phyloP scores from a whole-genome alignment of 2,888 invertebrate species.

The Stenichneumon culpator region DNA sequence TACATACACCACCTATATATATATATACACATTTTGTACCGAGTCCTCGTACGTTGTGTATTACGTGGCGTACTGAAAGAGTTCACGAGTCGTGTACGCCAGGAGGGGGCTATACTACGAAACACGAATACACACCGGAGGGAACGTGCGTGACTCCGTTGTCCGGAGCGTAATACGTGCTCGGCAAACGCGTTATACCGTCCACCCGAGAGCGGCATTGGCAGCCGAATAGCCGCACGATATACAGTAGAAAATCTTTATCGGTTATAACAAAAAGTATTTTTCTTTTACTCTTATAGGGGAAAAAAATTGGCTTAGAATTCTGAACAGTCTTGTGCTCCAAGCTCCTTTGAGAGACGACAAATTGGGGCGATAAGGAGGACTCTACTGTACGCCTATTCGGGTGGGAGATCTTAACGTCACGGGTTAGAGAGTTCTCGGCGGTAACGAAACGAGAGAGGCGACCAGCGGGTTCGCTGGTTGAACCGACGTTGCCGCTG shows the following conservation, averaged over 20 bases:
- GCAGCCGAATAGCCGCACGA: slow-evolving; percentile 48
- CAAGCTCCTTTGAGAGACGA: not conserved
- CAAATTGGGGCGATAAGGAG: slow-evolving; percentile 24
- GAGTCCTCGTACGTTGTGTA: slow-evolving; percentile 36
- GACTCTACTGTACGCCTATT: slow-evolving; percentile 56
- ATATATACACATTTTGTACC: slow-evolving; percentile 20
- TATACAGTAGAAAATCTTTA: slow-evolving; percentile 57
- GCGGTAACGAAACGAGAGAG: slow-evolving; percentile 57
- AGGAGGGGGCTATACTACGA: slow-evolving; percentile 51
- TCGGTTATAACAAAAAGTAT: not conserved
- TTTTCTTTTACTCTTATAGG: not conserved
- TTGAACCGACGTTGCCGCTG: slow-evolving; percentile 45
- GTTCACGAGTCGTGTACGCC: slow-evolving; percentile 55
- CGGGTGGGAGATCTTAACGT: slow-evolving; percentile 64
- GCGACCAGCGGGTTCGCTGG: slow-evolving; percentile 32
- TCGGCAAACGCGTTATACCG: slow-evolving; percentile 56
- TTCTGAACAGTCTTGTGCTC: not conserved
- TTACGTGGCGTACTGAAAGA: slow-evolving; percentile 64
- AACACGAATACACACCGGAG: slow-evolving; percentile 45
- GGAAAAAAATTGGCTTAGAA: not conserved
- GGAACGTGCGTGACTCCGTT: slow-evolving; percentile 66
- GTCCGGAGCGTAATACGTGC: slow-evolving; percentile 63
- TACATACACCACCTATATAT: slow-evolving; percentile 30
- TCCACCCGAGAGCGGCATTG: slow-evolving; percentile 60
- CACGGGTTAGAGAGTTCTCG: slow-evolving; percentile 57